Conservation (phyloP, 2,888 invertebrate genomes). For the Drosophila neotestacea region DNA sequence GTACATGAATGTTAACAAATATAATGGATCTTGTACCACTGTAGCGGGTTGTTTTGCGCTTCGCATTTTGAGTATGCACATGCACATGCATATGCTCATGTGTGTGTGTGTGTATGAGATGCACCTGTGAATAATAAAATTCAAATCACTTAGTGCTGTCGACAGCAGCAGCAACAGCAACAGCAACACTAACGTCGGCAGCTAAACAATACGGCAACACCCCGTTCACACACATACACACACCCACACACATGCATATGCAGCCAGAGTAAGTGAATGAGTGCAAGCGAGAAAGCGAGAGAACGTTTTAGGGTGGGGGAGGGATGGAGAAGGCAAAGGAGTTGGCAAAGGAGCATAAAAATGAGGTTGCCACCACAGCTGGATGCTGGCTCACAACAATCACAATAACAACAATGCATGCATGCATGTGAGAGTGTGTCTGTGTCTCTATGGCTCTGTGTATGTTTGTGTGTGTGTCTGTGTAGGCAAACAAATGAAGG, state of each 20-base stretch:
- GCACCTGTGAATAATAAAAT: constrained; percentile 82
- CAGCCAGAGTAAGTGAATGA: constrained; percentile 8
- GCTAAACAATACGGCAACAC: constrained; percentile 77
- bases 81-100: constrained; percentile 7
- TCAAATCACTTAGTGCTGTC: constrained; percentile 82
- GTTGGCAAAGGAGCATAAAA: constrained; percentile 45
- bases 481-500: constrained; percentile 83
- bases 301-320: constrained; percentile 19
- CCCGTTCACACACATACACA: constrained; percentile 47
- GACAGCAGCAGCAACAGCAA: constrained; percentile 31
- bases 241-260: constrained; percentile 5
- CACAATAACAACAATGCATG: constrained; percentile 50
- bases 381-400: constrained; percentile 51
- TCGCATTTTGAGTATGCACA: constrained; percentile 19
- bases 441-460: background rate
- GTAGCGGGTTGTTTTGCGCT: constrained; percentile 17
- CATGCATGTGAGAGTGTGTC: constrained; percentile 21
- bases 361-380: constrained; percentile 80
- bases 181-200: constrained; percentile 47
- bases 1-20: background rate
- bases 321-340: background rate
- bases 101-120: constrained; percentile 41
- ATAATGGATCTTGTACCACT: constrained; percentile 21
- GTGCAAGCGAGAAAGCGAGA: constrained; percentile 8
- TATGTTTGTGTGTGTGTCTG: constrained; percentile 33